Conservation (phyloP, 53 echinoderm and acorn worm genomes). For the Echinarachnius parma region DNA sequence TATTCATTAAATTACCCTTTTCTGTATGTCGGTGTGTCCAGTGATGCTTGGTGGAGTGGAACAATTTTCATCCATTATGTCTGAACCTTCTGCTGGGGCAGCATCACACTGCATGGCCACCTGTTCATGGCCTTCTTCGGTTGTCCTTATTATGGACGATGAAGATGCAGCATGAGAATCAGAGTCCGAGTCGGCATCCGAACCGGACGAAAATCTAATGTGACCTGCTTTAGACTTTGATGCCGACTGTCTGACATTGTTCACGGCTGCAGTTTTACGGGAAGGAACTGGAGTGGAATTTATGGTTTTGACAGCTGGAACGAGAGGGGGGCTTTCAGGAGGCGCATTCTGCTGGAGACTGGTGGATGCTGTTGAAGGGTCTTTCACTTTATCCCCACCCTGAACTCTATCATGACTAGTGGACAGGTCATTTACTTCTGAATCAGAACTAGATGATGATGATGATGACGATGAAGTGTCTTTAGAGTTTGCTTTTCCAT, state of each 20-base stretch:
- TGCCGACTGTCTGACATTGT: constrained; percentile 16
- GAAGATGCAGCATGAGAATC: not conserved
- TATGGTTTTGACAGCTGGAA: not conserved
- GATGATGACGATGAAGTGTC: constrained; percentile 10
- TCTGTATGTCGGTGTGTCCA: too few species aligned
- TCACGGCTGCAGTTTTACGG: not conserved
- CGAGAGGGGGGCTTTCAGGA: too few species aligned
- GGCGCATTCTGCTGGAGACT: too few species aligned
- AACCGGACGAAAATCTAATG: constrained; percentile 54
- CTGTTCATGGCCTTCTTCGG: too few species aligned
- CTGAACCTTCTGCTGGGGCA: too few species aligned
- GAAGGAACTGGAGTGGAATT: not conserved
- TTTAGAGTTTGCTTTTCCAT: too few species aligned
- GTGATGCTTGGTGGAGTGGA: too few species aligned
- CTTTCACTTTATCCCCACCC: not conserved
- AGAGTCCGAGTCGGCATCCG: constrained; percentile 21
- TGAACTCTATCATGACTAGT: not conserved
- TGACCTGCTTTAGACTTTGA: constrained; percentile 23
- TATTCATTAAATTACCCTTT: too few species aligned
- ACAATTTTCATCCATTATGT: too few species aligned
- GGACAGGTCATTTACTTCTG: not conserved
- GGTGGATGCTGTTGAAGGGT: too few species aligned
- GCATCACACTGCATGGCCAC: too few species aligned
- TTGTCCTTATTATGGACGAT: too few species aligned
- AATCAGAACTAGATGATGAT: constrained; percentile 10